Percentiles rank a stretch among this genome's conserved stretches.
phyloP scores from a whole-genome alignment of 2,888 invertebrate genomes.

The Agrilus mali region DNA sequence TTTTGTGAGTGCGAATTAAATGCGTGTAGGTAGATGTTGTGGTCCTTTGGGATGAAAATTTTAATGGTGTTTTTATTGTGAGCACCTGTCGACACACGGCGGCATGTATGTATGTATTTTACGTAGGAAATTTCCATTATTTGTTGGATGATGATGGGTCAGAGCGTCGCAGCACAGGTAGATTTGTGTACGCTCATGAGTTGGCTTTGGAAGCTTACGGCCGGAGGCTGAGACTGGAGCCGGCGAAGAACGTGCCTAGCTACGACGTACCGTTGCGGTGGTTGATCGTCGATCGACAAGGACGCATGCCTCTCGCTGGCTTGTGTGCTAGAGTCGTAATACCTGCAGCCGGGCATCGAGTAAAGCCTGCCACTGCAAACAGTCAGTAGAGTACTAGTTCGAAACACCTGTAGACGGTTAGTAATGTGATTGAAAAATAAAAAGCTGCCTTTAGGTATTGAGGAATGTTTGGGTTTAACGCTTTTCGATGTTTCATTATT shows the following conservation, averaged over 20 bases:
- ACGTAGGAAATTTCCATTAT: too few species aligned
- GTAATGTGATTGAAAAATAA: constrained; percentile 33
- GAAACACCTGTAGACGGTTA: constrained; percentile 37
- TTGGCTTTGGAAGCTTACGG: constrained; percentile 40
- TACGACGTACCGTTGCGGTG: constrained; percentile 12
- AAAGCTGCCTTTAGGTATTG: constrained; percentile 4
- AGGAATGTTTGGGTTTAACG: constrained; percentile 5
- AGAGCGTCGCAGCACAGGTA: background rate
- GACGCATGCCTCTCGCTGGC: constrained; percentile 12
- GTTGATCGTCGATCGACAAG: constrained; percentile 8
- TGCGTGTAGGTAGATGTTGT: too few species aligned
- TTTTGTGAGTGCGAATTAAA: too few species aligned
- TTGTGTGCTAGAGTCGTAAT: constrained; percentile 12
- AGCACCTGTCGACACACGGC: too few species aligned
- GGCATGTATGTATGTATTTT: too few species aligned
- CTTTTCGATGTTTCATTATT: too few species aligned
- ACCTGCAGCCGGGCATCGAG: constrained; percentile 29
- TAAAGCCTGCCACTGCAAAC: constrained; percentile 26
- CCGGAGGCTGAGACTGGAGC: constrained; percentile 51
- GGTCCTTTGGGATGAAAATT: too few species aligned
- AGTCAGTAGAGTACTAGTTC: constrained; percentile 38
- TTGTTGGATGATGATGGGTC: too few species aligned
- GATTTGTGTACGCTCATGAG: background rate
- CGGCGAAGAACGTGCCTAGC: constrained; percentile 31
- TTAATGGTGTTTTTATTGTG: too few species aligned